Conservation (phyloP, 92 coral and sea anemone genomes). For the Paramuricea clavata region DNA sequence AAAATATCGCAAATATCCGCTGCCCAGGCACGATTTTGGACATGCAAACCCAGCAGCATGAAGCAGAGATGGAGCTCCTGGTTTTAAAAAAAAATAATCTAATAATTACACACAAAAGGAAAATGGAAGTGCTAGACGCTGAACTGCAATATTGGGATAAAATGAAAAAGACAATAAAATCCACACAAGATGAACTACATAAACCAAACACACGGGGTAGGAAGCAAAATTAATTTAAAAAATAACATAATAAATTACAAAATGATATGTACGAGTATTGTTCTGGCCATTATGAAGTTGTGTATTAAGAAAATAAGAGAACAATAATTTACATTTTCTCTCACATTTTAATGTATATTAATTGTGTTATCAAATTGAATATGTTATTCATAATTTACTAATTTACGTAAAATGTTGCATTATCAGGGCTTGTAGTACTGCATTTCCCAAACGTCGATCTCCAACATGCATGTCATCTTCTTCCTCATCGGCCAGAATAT, state of each 20-base stretch:
- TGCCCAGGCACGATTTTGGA: not conserved
- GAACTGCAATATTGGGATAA: constrained; percentile 5
- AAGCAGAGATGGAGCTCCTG: constrained; percentile 3
- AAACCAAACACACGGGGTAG: constrained; percentile 7
- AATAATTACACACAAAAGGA: not conserved
- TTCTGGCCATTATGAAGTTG: constrained; percentile 4
- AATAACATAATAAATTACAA: not conserved
- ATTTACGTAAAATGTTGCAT: not conserved
- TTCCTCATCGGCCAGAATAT: constrained; percentile 9
- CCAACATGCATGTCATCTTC: not conserved
- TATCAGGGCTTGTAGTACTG: not conserved
- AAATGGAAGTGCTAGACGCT: constrained; percentile 17
- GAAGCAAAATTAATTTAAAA: not conserved
- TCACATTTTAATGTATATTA: not conserved
- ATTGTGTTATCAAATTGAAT: not conserved
- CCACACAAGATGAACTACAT: not conserved
- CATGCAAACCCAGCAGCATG: constrained; percentile 16
- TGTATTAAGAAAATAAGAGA: not conserved
- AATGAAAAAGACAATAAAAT: constrained; percentile 6
- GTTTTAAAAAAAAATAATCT: not conserved
- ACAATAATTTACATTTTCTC: not conserved
- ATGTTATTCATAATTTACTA: not conserved
- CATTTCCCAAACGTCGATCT: not conserved
- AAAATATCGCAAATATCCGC: not conserved
- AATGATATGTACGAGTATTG: constrained; percentile 9